Conservation (phyloP, 2,888 invertebrate genomes). For the Bombyx huttoni region DNA sequence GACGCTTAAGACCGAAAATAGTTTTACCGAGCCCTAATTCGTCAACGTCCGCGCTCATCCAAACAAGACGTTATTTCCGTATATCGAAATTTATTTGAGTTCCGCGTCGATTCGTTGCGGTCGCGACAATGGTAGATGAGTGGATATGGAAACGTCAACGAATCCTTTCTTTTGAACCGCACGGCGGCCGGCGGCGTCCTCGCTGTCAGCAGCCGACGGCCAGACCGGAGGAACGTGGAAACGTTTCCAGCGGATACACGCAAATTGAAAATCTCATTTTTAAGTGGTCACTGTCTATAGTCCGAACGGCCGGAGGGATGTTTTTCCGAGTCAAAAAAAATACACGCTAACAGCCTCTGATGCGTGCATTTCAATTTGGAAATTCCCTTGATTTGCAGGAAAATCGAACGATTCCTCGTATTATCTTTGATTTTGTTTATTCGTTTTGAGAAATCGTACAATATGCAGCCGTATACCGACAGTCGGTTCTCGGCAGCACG, state of each 20-base stretch:
- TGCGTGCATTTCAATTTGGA: too few species aligned
- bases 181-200: constrained; percentile 50
- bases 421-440: too few species aligned
- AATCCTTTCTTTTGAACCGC: constrained; percentile 63
- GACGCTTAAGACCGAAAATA: background rate
- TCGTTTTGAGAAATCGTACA: too few species aligned
- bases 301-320: background rate
- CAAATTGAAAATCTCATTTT: constrained; percentile 58
- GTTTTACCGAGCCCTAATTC: constrained; percentile 6
- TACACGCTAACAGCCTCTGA: too few species aligned
- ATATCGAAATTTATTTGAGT: constrained; percentile 14
- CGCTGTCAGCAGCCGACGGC: constrained; percentile 28
- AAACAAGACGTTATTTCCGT: constrained; percentile 15
- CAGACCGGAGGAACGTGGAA: constrained; percentile 55
- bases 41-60: background rate
- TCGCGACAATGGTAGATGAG: constrained; percentile 35
- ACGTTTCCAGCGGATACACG: constrained; percentile 58
- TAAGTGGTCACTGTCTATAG: constrained; percentile 31
- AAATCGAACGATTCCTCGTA: too few species aligned
- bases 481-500: constrained; percentile 5
- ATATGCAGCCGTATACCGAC: too few species aligned
- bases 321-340: background rate
- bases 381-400: too few species aligned
- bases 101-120: constrained; percentile 21
- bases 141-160: constrained; percentile 70